Percentiles rank a stretch among this genome's conserved stretches.
Conservation (phyloP, 2,797 vertebrate species). For the Cryptoblepharus egeriae region DNA sequence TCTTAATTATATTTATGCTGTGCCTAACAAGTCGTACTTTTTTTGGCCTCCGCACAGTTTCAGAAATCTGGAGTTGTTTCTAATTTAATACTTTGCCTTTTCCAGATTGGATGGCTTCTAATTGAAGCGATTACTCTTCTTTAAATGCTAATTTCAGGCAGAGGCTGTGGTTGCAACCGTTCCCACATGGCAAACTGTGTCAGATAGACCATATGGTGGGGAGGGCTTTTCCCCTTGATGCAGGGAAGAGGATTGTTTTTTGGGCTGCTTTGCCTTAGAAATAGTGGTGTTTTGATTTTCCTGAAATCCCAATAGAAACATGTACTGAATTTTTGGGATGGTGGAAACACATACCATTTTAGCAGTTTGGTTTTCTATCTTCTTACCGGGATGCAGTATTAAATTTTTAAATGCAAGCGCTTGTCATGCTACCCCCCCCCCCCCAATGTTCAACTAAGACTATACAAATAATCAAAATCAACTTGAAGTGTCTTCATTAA, state of each 20-base stretch:
- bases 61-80: constrained; percentile 38
- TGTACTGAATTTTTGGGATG: too few relatives aligned
- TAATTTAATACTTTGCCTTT: constrained; percentile 49
- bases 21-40: constrained; percentile 35
- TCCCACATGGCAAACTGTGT: constrained; percentile 48
- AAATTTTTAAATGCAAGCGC: too few relatives aligned
- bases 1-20: constrained; percentile 43
- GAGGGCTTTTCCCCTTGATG: constrained; percentile 45
- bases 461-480: too few relatives aligned
- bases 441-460: too few relatives aligned
- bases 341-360: constrained; percentile 19
- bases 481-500: too few relatives aligned
- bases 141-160: constrained; percentile 55
- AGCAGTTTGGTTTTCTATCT: background rate
- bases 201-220: constrained; percentile 60
- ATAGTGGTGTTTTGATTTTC: constrained; percentile 30
- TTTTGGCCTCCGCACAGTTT: background rate
- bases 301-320: constrained; percentile 11
- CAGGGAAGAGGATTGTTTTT: constrained; percentile 38
- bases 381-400: too few relatives aligned
- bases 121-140: constrained; percentile 59
- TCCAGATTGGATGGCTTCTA: constrained; percentile 44
- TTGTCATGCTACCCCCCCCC: too few relatives aligned
- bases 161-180: constrained; percentile 32
- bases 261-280: constrained; percentile 34